Conservation (phyloP, 2,113 vertebrate species). For the Vidua macroura region DNA sequence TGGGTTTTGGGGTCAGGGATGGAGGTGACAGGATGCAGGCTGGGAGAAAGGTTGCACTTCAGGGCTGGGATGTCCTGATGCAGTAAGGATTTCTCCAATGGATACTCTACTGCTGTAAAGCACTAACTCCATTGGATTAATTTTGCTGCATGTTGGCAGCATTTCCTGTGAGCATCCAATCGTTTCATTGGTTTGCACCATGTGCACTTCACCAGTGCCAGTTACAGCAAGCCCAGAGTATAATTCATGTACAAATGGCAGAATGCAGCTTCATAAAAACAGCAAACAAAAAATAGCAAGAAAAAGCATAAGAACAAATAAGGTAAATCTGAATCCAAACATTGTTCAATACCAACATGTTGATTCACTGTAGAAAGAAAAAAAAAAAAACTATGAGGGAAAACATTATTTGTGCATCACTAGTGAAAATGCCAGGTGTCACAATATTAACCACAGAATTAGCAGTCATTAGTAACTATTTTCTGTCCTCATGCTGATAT, state of each 20-base stretch:
- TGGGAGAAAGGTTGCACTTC: background rate
- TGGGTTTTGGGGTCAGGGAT: background rate
- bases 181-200: background rate
- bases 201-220: background rate
- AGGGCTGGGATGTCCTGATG: background rate
- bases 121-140: background rate
- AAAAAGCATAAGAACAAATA: background rate
- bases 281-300: background rate
- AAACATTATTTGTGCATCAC: background rate
- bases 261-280: background rate
- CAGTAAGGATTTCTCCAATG: background rate
- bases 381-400: background rate
- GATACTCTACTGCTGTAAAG: background rate
- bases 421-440: background rate
- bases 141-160: background rate
- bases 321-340: background rate
- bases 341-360: background rate
- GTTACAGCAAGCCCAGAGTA: background rate
- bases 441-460: background rate
- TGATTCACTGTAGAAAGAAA: background rate
- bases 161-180: background rate
- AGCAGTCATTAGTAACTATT: background rate
- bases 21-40: fast-evolving
- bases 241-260: background rate
- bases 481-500: background rate